phyloP scores from a whole-genome alignment of 2,113 vertebrate genomes.

The Electrona antarctica region DNA sequence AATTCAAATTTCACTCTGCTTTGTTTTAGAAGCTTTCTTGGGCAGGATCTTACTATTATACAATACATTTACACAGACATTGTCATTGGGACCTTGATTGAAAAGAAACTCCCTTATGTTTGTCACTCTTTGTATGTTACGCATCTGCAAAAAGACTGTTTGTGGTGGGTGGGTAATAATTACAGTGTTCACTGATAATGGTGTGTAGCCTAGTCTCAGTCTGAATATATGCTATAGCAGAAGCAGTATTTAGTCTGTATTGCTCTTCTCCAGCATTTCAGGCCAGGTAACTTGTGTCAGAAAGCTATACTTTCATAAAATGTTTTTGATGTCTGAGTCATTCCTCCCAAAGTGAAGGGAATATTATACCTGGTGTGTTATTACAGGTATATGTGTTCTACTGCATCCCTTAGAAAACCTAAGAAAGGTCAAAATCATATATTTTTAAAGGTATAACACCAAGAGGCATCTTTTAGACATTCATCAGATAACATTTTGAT shows the following conservation, averaged over 20 bases:
- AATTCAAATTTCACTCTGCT: no score
- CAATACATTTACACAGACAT: neutral
- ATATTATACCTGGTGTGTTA: slow-evolving; percentile 1
- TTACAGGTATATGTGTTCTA: slow-evolving; percentile 23
- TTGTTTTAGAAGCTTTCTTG: no score
- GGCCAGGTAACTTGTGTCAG: slow-evolving; percentile 14
- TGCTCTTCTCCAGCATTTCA: slow-evolving; percentile 30
- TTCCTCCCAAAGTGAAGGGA: neutral
- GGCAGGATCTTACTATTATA: no score
- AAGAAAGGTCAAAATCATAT: neutral
- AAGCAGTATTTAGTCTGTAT: slow-evolving; percentile 28
- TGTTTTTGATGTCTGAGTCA: slow-evolving; percentile 19
- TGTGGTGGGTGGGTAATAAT: slow-evolving; percentile 32
- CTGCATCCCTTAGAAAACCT: slow-evolving; percentile 10
- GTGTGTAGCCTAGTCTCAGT: slow-evolving; percentile 22
- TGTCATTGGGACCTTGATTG: neutral
- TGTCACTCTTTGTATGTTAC: neutral
- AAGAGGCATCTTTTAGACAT: neutral
- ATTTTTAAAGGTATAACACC: neutral
- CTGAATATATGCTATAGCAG: neutral
- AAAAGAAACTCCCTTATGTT: neutral
- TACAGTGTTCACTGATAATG: slow-evolving; percentile 14
- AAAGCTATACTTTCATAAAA: neutral
- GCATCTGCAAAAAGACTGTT: slow-evolving; percentile 29
- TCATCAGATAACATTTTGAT: no score